Evolutionary conservation across 1,140 invertebrate species (phyloP).

Genomic region (Eumaeus atala): DNA sequence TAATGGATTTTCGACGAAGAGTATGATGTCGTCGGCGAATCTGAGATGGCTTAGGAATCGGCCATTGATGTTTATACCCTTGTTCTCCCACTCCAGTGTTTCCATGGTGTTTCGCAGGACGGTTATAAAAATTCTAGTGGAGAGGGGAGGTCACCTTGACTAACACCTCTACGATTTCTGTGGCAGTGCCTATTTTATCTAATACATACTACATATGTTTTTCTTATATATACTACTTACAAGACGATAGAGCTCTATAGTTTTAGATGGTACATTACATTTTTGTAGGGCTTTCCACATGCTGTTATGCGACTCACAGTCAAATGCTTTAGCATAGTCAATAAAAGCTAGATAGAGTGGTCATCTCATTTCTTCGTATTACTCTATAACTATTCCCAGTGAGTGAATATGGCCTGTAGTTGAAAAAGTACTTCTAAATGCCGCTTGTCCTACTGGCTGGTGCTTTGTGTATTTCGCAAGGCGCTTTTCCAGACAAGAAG

Average conservation of each 20-base stretch:
- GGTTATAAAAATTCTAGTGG: slow-evolving; percentile 16
- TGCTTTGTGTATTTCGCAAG: slow-evolving; percentile 13
- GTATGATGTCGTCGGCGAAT: slow-evolving; percentile 22
- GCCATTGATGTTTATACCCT: slow-evolving; percentile 19
- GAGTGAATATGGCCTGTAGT: slow-evolving; percentile 17
- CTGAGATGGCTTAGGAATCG: slow-evolving; percentile 14
- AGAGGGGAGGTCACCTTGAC: slow-evolving; percentile 18
- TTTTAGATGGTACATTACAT: no score
- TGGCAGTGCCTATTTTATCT: slow-evolving; percentile 13
- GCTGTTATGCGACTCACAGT: slow-evolving; percentile 11
- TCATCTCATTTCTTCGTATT: slow-evolving; percentile 12
- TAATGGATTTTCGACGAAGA: slow-evolving; percentile 18
- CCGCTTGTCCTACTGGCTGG: slow-evolving; percentile 14
- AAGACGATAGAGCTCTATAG: no score
- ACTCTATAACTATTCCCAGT: slow-evolving; percentile 14
- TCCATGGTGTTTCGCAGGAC: slow-evolving; percentile 19
- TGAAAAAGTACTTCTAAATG: not conserved
- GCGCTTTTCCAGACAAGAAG: slow-evolving; percentile 10
- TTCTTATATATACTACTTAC: no score
- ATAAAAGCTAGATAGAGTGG: slow-evolving; percentile 12
- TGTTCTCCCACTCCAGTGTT: slow-evolving; percentile 1
- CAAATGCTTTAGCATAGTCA: slow-evolving; percentile 19
- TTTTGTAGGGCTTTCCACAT: no score
- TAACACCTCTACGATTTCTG: slow-evolving; percentile 16
- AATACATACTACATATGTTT: slow-evolving; percentile 10